These are phyloP conservation scores for Variabilichromis moorii DNA, from an alignment of 2,113 vertebrate genomes.

Conservation along the genomic window DNA sequence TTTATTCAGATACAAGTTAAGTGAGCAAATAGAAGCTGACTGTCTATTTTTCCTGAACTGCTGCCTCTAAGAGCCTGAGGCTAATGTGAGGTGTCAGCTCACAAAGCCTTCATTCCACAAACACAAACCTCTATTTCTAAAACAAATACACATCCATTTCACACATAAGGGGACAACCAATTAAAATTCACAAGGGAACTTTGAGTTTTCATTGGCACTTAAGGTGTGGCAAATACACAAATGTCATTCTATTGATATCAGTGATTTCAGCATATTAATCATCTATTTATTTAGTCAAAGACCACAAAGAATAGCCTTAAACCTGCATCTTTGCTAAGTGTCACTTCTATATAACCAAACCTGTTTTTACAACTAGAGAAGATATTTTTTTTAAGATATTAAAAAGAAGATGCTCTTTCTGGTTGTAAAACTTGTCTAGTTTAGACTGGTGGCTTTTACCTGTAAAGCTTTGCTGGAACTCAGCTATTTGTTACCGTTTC, in stretches of 20 bases:
- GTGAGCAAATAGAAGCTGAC: background rate
- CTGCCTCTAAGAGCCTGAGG: background rate
- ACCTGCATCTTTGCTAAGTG: background rate
- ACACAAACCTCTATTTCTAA: background rate
- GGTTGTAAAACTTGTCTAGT: background rate
- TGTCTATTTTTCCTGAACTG: background rate
- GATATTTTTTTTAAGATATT: accelerated
- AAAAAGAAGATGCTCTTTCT: background rate
- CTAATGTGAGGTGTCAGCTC: background rate
- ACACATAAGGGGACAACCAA: background rate
- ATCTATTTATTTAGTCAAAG: background rate
- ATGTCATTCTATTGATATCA: background rate
- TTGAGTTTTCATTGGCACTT: background rate
- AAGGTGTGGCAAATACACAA: background rate
- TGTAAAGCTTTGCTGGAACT: background rate
- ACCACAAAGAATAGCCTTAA: background rate
- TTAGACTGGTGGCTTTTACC: background rate
- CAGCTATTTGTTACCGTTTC: background rate
- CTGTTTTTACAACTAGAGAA: background rate
- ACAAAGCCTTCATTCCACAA: background rate
- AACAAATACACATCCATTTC: background rate
- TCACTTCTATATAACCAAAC: background rate
- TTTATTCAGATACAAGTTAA: background rate
- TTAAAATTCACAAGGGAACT: background rate
- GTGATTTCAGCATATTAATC: background rate